These are phyloP conservation scores for Callinectes sapidus DNA, from an alignment of 2,888 invertebrate genomes.

Conservation along the genomic window DNA sequence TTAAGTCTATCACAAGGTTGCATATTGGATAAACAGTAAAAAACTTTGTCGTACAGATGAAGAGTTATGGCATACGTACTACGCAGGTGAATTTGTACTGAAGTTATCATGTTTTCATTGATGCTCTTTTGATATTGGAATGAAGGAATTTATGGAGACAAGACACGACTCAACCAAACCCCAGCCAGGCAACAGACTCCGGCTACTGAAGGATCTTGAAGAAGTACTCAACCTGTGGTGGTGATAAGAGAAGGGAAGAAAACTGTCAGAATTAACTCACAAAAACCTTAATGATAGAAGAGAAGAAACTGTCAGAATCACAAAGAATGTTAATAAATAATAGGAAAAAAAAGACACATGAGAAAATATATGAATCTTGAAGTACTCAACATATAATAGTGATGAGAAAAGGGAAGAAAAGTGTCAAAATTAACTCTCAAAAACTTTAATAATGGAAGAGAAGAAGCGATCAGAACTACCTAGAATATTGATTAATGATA, in stretches of 20 bases:
- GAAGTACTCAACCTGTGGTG: slow-evolving; percentile 59
- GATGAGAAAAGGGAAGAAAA: too few relatives aligned
- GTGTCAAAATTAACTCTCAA: too few relatives aligned
- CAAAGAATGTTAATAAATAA: too few relatives aligned
- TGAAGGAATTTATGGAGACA: neutral
- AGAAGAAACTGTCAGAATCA: too few relatives aligned
- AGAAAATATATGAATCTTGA: too few relatives aligned
- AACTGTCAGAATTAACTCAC: too few relatives aligned
- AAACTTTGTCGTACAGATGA: neutral
- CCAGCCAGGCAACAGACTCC: neutral
- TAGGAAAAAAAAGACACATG: too few relatives aligned
- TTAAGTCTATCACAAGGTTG: neutral
- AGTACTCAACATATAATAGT: too few relatives aligned
- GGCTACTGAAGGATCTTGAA: slow-evolving; percentile 59
- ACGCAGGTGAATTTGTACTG: neutral
- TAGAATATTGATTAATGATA: too few relatives aligned
- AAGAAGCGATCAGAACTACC: too few relatives aligned
- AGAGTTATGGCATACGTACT: neutral
- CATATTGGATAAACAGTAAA: neutral
- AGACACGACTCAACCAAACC: neutral
- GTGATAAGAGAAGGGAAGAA: neutral
- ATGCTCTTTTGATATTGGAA: slow-evolving; percentile 30
- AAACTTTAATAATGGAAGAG: too few relatives aligned
- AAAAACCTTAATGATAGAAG: too few relatives aligned
- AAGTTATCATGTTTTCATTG: neutral